Evolutionary conservation across 2,113 vertebrate species (phyloP), one percentile per base, ranked within the genome.

Genomic region (Ciconia boyciana): DNA sequence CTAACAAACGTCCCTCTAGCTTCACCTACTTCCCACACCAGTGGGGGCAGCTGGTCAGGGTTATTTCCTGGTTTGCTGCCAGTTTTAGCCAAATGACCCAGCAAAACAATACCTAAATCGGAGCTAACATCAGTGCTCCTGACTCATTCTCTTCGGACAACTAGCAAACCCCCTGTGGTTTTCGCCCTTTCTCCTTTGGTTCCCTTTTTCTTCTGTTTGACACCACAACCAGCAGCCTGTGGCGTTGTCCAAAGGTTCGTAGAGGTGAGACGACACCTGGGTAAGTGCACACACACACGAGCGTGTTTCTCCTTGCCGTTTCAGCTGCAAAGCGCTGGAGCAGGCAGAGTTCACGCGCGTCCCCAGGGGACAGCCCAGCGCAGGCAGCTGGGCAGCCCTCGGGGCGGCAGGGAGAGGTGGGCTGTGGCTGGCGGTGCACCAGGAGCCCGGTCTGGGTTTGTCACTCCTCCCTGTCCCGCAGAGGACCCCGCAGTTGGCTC

Each of bases 241-340:
- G 51, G 34, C 2, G 0, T 48, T 31, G 44, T 62, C 71, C 7
- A 1, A 7, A 3, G 44, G 13, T n/a, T 41, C 5, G 0, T 28
- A 11, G 36, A 14, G 64, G 36, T 9, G 72, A 39, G 41, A 31
- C 1, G 13, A 20, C 25, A 0, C 36, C 19, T 12, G 46, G 25
- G 7, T 29, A 43, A 62, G 57, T 1, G n/a, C 34, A 4, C 1
- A 8, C 29, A 10, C n/a, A 2, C 22, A 0, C 9, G 2, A 28
- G n/a, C 6, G 1, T 14, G 36, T 58, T 69, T 72, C 29, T n/a
- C 46, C 18, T 43, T 28, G 29, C 62, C 4, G 2, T 80, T 65
- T 14, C 51, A 19, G 78, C 51, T 24, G 51, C 34, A 13, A 16
- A 43, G 36, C 6, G 1, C 36, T 26, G 78, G 62, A 31, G 51